Base-by-base conservation (phyloP, 2,888 invertebrate genomes). In the Xylocampa areola region DNA sequence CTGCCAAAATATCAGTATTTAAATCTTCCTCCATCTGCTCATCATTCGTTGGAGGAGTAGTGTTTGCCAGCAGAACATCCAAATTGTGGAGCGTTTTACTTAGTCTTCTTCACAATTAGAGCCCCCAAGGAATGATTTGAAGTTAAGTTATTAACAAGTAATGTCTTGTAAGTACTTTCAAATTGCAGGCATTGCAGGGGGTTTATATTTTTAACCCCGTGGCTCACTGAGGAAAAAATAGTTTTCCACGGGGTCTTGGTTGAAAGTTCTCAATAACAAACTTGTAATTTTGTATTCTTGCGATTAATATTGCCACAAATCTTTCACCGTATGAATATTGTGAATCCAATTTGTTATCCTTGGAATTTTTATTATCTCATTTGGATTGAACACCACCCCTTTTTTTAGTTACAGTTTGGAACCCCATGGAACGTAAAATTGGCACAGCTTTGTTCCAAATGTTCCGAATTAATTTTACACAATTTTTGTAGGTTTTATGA, bases 121-220 rank as follows among this genome's bases (percentile, higher is more conserved):
- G 29, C 29, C 29, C 29, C 29, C 29, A 29, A 29, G 7, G 29
- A 29, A 29, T 29, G 29, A 29, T n/a, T 29, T 10, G 29, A 29
- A 29, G 2, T 29, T 29, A 29, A 29, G 4, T 29, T 29, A 29
- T 29, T 29, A 2, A 29, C 29, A 10, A 29, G 29, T 17, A n/a
- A 41, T 10, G 29, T 29, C n/a, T 29, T 29, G n/a, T 29, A 29
- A n/a, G n/a, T 29, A n/a, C 29, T 29, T 29, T 29, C 29, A n/a
- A 29, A 29, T 29, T 29, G 29, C 2, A n/a, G 29, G 29, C 29
- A 29, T n/a, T n/a, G n/a, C n/a, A 2, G 1, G 4, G 29, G 29
- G 29, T 29, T 29, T n/a, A 4, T 29, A 29, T 29, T 29, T 4
- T n/a, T 29, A n/a, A 4, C 29, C n/a, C n/a, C 29, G 7, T 29